Base-by-base conservation (phyloP, 2,113 vertebrate genomes). In the Reinhardtius hippoglossoides region DNA sequence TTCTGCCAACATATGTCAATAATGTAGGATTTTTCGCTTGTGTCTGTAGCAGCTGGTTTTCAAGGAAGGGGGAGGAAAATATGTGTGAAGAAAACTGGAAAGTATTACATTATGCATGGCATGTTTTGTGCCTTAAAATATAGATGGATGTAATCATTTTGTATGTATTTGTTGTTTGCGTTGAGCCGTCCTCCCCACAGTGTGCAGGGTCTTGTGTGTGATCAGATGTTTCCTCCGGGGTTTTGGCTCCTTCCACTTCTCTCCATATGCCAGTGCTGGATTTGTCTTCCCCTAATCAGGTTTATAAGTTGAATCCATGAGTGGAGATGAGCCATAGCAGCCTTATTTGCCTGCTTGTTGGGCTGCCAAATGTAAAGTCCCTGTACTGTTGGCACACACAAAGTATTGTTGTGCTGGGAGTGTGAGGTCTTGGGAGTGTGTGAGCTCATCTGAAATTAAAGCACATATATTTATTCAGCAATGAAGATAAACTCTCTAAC, bases 211-310 rank as follows among this genome's bases (percentile, higher is more conserved):
- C 50, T 21, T 1, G 9, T 21, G 50, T n/a, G 78, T 66, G 68
- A 86, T 91, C 67, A 78, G 74, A 88, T 82, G 71, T 74, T 74
- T 74, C 71, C 64, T 85, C 81, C 56, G n/a, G 0, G 70, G 63
- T 67, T 61, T 72, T 76, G 18, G 73, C 68, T 79, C 65, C 31
- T 68, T 79, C 67, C 74, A 37, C 67, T 52, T 81, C 40, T 61
- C 68, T 71, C 26, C 55, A 72, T 75, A 82, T 63, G 68, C 46
- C 66, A 71, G 27, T 12, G 52, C 82, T 81, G 79, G 80, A 87
- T 84, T 78, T 74, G 54, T 75, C 14, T 58, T 67, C 62, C 27
- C 76, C 40, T 85, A 74, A 67, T 89, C 71, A 71, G 61, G 79
- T 83, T 80, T 69, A 71, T 85, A 76, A 62, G 57, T 77, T 68